Base-by-base conservation (phyloP, 2,113 vertebrate species). In the Fulmarus glacialis region DNA sequence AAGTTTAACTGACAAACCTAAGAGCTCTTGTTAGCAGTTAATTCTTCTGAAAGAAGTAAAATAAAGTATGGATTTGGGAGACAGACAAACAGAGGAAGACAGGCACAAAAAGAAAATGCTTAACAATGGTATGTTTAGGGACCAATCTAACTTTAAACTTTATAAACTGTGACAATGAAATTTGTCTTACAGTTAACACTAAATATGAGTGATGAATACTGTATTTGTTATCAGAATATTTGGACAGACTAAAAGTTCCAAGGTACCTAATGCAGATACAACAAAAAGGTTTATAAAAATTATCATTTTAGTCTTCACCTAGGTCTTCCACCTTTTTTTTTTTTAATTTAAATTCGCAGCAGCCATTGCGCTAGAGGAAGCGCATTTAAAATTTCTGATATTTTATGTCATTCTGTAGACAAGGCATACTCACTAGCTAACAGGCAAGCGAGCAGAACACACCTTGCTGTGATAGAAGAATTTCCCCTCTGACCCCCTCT, bases 1-100 rank as follows among this genome's bases (percentile, higher is more conserved):
- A 93, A 92, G 73, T 92, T 87, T 79, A 95, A 90, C 59, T 87
- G 67, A 86, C 82, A 96, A 92, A 63, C 11, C 26, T 89, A 81
- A 92, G 64, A 78, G 47, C 6, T 83, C 88, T 87, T 88, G 32
- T 89, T 71, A 94, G 81, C 34, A 82, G 22, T 24, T 89, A 93
- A 89, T 80, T 92, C 55, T 92, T 96, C 78, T 47, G 43, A 48
- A 84, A 88, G 32, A 58, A 82, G 64, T 75, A 78, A 90, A 93
- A 90, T 52, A 78, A 92, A 36, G 19, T 60, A 52, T 6, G 27
- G 47, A 53, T 78, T 78, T 89, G 30, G 17, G 27, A 89, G 36
- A 75, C 32, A 79, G 48, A 59, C 27, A 90, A 34, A 90, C 50
- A 88, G 81, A 81, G 15, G 38, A 71, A 86, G 42, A 77, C 14